Base-by-base conservation (phyloP, 2,113 vertebrate species). In the Triplophysa tibetana region DNA sequence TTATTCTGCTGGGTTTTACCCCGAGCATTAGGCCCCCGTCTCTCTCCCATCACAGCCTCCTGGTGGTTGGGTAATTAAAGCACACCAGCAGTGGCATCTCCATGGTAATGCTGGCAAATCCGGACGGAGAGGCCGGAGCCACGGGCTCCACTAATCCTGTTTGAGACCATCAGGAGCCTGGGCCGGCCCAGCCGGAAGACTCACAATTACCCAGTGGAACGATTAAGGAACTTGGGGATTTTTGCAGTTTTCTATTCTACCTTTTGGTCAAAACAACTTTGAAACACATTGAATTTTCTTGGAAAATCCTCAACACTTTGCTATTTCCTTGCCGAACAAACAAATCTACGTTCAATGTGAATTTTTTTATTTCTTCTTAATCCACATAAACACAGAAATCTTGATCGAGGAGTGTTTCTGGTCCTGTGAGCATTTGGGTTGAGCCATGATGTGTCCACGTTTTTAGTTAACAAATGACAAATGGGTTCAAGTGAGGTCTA, bases 21-120 rank as follows among this genome's bases (percentile, higher is more conserved):
- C 84, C 43, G 17, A 8, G 77, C 48, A 45, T 38, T 77, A 75
- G 65, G 76, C 33, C 76, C 70, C 69, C 29, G 77, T 75, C 81
- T 85, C 85, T 85, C 87, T 82, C 89, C 88, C 65, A 73, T 87
- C 85, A 88, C 82, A 87, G 91, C 87, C 91, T 88, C 92, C 93
- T 92, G 90, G 89, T 92, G 92, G 91, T 70, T 65, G 88, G 90
- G 90, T 92, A 93, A 94, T 94, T 93, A 93, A 93, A 92, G 88
- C 83, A 85, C 88, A 86, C 86, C 88, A 85, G 91, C 82, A 29
- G 87, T 88, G 88, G 70, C 85, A 90, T 86, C 89, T 89, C 89
- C 85, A 86, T 88, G 88, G 90, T 89, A 88, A 92, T 90, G 79
- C 85, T 88, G 88, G 83, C 87, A 91, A 91, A 90, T 88, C 89